A percentile compares a stretch with the other conserved stretches of the same genome.
Evolutionary conservation across 2,888 invertebrate genomes (phyloP).

Genomic region (Eledona agricola): DNA sequence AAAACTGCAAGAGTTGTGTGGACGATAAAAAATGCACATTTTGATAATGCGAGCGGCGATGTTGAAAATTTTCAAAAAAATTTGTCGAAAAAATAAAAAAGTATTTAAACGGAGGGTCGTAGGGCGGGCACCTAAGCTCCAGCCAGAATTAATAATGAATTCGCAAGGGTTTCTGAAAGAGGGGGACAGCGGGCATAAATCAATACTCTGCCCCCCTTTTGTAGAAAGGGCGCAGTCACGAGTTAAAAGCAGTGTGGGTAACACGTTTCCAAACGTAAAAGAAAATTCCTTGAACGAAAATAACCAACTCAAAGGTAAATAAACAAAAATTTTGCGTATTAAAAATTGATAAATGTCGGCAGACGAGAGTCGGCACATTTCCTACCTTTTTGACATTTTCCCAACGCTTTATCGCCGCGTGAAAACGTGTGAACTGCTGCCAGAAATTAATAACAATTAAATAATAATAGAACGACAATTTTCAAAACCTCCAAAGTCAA

Average conservation of each 20-base stretch:
- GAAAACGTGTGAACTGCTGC: too few relatives aligned
- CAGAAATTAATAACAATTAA: too few relatives aligned
- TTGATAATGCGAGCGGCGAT: too few relatives aligned
- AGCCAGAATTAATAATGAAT: slow-evolving; percentile 37
- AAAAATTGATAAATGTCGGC: slow-evolving; percentile 5
- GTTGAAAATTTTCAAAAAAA: too few relatives aligned
- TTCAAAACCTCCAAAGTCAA: too few relatives aligned
- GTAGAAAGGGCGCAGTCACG: slow-evolving; percentile 49
- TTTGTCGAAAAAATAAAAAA: slow-evolving; percentile 31
- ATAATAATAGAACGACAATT: too few relatives aligned
- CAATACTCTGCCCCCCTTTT: slow-evolving; percentile 54
- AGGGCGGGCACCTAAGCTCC: slow-evolving; percentile 25
- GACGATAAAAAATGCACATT: not conserved
- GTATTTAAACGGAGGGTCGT: slow-evolving; percentile 8
- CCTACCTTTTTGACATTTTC: too few relatives aligned
- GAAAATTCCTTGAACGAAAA: slow-evolving; percentile 12
- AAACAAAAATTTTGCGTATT: slow-evolving; percentile 1
- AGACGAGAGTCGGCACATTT: too few relatives aligned
- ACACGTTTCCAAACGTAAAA: slow-evolving; percentile 23
- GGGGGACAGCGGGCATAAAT: slow-evolving; percentile 55
- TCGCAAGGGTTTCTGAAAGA: slow-evolving; percentile 38
- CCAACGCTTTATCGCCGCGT: too few relatives aligned
- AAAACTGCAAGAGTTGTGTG: too few relatives aligned
- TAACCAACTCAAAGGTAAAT: slow-evolving; percentile 24
- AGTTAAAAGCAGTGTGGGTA: slow-evolving; percentile 35